Evolutionary conservation across 2,113 vertebrate genomes (phyloP), one percentile per base, ranked within the genome.

Genomic region (Channa argus): DNA sequence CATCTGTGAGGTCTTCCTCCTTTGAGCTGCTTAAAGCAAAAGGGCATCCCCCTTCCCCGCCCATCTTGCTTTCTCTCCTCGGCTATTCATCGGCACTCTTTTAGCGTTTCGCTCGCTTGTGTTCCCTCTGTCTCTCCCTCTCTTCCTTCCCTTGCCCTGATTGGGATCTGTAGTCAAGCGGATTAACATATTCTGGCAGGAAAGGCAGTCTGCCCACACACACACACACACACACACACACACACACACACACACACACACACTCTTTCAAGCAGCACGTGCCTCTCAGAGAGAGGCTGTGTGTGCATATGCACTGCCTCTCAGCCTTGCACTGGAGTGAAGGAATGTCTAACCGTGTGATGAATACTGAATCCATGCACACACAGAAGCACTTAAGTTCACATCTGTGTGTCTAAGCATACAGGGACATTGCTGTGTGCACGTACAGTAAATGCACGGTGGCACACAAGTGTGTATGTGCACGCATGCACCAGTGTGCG

Each of bases 121-220:
- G 73, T 66, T 79, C 69, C 71, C 65, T 82, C 79, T 62, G 66
- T 84, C 80, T 80, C 78, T 79, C 59, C 39, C 87, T 74, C 82
- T 81, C 85, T 80, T 84, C 64, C 79, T 87, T 89, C 74, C 83
- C 71, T 85, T 70, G 80, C 83, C 86, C 88, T 91, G 93, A 94
- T 93, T 93, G 93, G 93, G 89, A 93, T 93, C 90, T 93, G 93
- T 89, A 94, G 90, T 89, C 92, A 87, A 93, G 93, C 91, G 79
- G 91, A 94, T 94, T 94, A 95, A 95, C 91, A 90, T 86, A 80
- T 88, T 90, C 86, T 94, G 94, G 92, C 94, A 95, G 89, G 79
- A 92, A 87, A 91, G 88, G 86, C 89, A 91, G 85, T 80, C 91
- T 74, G 88, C 89, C 82, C 87, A 74, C 83, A 81, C 88, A 82